Conservation (phyloP, 2,888 invertebrate genomes). For the Troides oblongomaculatus region DNA sequence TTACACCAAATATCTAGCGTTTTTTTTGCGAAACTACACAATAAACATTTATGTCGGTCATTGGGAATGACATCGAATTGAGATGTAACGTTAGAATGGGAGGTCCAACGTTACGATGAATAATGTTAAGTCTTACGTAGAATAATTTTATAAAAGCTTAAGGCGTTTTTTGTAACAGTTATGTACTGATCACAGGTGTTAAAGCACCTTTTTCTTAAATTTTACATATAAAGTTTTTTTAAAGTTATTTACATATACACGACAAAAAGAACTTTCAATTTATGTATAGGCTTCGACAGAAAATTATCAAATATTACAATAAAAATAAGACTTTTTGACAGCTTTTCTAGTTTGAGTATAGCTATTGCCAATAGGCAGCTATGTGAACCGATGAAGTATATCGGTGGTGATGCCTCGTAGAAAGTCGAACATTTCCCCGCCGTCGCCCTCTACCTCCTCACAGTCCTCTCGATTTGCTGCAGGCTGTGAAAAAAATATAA, state of each 20-base stretch:
- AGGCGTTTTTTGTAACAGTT: slow-evolving; percentile 8
- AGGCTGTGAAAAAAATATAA: slow-evolving; percentile 7
- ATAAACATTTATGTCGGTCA: slow-evolving; percentile 12
- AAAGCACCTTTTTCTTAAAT: slow-evolving; percentile 35
- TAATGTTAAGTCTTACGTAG: neutral
- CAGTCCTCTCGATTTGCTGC: slow-evolving; percentile 17
- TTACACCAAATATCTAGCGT: slow-evolving; percentile 8
- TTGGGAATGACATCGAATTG: slow-evolving; percentile 12
- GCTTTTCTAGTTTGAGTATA: slow-evolving; percentile 8
- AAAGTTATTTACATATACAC: slow-evolving; percentile 35
- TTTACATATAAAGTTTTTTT: slow-evolving; percentile 30
- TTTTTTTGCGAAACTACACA: slow-evolving; percentile 9
- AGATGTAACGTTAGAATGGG: neutral
- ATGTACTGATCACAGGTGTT: slow-evolving; percentile 24
- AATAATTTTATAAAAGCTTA: slow-evolving; percentile 4
- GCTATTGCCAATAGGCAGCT: slow-evolving; percentile 33
- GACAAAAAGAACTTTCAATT: slow-evolving; percentile 26
- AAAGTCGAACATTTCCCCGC: slow-evolving; percentile 65
- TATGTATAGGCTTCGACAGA: neutral
- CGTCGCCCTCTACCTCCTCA: slow-evolving; percentile 49
- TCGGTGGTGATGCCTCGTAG: slow-evolving; percentile 68
- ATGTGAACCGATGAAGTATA: slow-evolving; percentile 64
- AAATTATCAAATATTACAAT: slow-evolving; percentile 12
- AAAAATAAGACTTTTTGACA: slow-evolving; percentile 9
- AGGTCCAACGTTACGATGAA: neutral